Evolutionary conservation across 2,113 vertebrate species (phyloP).

Genomic region (Sylvilagus bachmani): DNA sequence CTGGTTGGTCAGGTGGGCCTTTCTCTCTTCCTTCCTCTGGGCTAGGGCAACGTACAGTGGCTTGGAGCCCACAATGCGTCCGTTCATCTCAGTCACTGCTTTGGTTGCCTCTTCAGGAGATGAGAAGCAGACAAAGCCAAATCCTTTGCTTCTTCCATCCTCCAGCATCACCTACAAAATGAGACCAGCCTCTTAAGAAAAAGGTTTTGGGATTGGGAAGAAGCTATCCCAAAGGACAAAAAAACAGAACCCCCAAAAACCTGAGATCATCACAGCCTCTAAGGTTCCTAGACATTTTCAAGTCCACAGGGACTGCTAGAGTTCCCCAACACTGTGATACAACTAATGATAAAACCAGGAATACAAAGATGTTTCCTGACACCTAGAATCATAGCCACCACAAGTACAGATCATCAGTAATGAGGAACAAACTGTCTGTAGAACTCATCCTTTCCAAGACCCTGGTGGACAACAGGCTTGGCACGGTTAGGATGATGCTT

Average conservation of each 20-base stretch:
- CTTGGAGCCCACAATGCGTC: constrained; percentile 98
- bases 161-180: constrained; percentile 96
- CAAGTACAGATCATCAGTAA: not conserved
- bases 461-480: not conserved
- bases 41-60: constrained; percentile 97
- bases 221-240: not conserved
- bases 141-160: constrained; percentile 98
- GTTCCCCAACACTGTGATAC: not conserved
- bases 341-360: not conserved
- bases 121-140: constrained; percentile 99
- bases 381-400: not conserved
- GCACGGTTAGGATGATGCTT: not conserved
- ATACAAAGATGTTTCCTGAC: not conserved
- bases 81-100: constrained; percentile 99
- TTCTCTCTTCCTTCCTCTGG: constrained; percentile 98
- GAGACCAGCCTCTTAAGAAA: constrained; percentile 6
- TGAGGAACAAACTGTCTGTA: not conserved
- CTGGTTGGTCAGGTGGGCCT: constrained; percentile 98
- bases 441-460: not conserved
- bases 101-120: constrained; percentile 99
- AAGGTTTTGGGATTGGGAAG: not conserved
- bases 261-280: not conserved
- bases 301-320: not conserved
- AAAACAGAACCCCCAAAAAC: not conserved
- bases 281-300: not conserved